Evolutionary conservation across 2,797 vertebrate genomes (phyloP).

Genomic region (Sebastes cheni): DNA sequence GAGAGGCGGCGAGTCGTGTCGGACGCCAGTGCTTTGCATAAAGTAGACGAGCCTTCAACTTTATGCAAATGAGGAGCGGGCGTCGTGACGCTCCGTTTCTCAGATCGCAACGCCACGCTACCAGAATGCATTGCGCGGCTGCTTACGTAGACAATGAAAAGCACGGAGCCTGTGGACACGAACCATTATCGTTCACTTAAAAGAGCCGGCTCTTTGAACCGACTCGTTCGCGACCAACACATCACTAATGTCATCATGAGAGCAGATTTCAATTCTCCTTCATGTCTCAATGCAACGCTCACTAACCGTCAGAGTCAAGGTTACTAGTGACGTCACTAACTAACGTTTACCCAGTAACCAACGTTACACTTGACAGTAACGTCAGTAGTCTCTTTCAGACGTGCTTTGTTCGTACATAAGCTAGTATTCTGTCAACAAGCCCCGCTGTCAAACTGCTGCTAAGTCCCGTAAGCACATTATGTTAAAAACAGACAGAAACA

Average conservation of each 20-base stretch:
- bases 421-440: not conserved
- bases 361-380: not conserved
- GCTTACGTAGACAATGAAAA: too few relatives aligned
- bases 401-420: not conserved
- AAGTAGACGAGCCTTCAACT: fast-evolving
- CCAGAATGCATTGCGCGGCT: too few relatives aligned
- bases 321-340: not conserved
- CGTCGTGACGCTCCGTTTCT: fast-evolving
- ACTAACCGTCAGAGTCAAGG: too few relatives aligned
- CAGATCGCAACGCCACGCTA: fast-evolving
- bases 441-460: not conserved
- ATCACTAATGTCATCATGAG: too few relatives aligned
- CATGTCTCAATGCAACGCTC: not conserved
- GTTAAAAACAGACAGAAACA: not conserved
- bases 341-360: not conserved
- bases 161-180: fast-evolving
- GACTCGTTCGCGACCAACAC: fast-evolving
- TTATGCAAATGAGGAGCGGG: too few relatives aligned
- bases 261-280: not conserved
- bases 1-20: too few relatives aligned
- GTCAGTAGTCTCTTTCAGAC: not conserved
- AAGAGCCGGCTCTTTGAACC: too few relatives aligned
- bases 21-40: too few relatives aligned
- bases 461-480: not conserved
- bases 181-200: too few relatives aligned